Conservation (phyloP, 2,888 invertebrate species). For the Caradrina kadenii region DNA sequence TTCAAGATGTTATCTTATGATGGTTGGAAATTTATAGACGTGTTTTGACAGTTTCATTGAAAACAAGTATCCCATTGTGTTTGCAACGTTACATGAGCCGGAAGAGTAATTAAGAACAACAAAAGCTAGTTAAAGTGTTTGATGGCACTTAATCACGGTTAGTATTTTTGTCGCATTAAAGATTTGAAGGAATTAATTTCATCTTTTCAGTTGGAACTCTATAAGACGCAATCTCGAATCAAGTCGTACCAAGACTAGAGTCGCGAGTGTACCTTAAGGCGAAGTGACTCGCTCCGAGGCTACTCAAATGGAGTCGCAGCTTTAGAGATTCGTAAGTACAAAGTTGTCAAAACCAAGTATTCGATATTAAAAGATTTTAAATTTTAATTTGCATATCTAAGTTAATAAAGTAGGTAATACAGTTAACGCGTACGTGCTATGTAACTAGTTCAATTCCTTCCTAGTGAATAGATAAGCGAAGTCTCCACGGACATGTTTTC, state of each 20-base stretch:
- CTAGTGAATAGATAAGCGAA: background rate
- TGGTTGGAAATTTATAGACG: constrained; percentile 23
- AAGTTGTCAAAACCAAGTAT: background rate
- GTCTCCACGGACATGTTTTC: background rate
- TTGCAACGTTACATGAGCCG: constrained; percentile 8
- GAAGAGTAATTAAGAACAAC: constrained; percentile 16
- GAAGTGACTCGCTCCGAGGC: too few relatives aligned
- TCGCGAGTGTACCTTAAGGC: too few relatives aligned
- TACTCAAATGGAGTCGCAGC: too few relatives aligned
- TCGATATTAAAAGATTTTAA: too few relatives aligned
- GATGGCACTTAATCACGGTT: background rate
- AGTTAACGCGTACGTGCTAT: background rate
- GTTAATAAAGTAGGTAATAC: background rate
- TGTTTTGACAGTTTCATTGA: constrained; percentile 33
- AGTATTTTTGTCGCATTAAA: background rate
- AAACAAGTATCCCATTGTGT: constrained; percentile 18
- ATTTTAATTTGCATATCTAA: background rate
- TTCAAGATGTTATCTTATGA: constrained; percentile 28
- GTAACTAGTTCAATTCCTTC: background rate
- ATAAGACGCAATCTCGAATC: too few relatives aligned
- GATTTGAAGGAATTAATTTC: background rate
- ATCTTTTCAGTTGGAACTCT: too few relatives aligned
- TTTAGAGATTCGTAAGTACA: too few relatives aligned
- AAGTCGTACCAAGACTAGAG: too few relatives aligned
- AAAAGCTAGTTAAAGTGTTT: constrained; percentile 10